A percentile compares a stretch with the other conserved stretches of the same genome.
phyloP scores from a whole-genome alignment of 2,797 vertebrate species.

The Cygnus olor region DNA sequence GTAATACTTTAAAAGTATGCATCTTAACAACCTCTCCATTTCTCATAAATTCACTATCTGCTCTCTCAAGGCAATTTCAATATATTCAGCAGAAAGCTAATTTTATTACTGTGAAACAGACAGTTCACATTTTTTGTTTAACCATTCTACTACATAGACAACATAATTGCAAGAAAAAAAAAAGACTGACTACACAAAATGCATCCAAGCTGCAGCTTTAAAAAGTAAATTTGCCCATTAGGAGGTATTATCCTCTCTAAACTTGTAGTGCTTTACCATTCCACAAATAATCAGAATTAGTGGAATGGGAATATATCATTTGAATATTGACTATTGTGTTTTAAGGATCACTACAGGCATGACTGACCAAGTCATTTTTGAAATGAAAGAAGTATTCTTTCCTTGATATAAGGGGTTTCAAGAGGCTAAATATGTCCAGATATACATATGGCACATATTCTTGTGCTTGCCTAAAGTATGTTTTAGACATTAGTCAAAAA shows the following conservation, averaged over 20 bases:
- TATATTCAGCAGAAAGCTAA: background rate
- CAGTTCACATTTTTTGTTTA: background rate
- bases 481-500: conserved; percentile 7
- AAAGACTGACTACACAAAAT: background rate
- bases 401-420: background rate
- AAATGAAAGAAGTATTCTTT: background rate
- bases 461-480: background rate
- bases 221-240: background rate
- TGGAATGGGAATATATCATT: background rate
- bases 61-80: background rate
- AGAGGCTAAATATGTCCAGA: background rate
- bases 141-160: background rate
- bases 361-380: background rate
- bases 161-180: background rate
- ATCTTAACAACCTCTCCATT: background rate
- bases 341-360: background rate
- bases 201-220: background rate
- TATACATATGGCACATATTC: background rate
- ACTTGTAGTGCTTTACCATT: background rate
- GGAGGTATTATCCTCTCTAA: background rate
- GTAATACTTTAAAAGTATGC: background rate
- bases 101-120: background rate
- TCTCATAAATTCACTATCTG: background rate
- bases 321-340: background rate
- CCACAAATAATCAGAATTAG: background rate